Base-by-base conservation (phyloP, 2,113 vertebrate genomes). In the Xiphophorus couchianus region DNA sequence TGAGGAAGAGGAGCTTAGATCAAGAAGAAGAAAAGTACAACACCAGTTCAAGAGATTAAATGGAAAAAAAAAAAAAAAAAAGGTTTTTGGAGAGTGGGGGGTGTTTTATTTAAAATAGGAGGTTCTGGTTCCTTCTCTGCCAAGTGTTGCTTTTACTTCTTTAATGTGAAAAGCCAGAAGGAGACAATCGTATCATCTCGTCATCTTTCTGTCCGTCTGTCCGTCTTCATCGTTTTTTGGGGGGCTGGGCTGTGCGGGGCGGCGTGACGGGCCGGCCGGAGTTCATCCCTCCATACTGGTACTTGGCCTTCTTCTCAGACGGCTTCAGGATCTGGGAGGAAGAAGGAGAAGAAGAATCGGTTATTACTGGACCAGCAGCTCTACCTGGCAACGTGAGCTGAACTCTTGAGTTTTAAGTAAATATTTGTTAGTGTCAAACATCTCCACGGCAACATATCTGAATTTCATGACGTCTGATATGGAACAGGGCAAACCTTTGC, bases 281-380 rank as follows among this genome's bases (percentile, higher is more conserved):
- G 91, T 97, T 97, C 94, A 98, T 95, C 86, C 97, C 97, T 81
- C 97, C 97, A 71, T 98, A 98, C 94, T 98, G 97, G 92, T 98
- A 98, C 89, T 98, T 98, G 77, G 97, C 97, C 95, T 98, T 98
- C 96, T 98, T 98, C 95, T 98, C 97, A 92, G 97, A 97, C 8
- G 97, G 97, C 95, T 98, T 98, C 94, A 98, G 84, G 94, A 98
- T 98, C 97, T 98, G 4, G 0, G 7, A 28, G 35, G 0, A 3
- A 1, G 44, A 15, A 48, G 3, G 5, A 15, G 39, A 58, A 76
- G 22, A 68, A 4, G 2, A 12, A 29, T 29, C 28, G 7, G 29
- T 62, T 6, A 54, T 54, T n/a, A 54, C 51, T 19, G 19, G 51
- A 17, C 15, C 44, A 48, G 14, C 44, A 15, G 13, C 1, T 48